Base-by-base conservation (phyloP, 2,888 invertebrate species). In the Acanthopleura granulata region DNA sequence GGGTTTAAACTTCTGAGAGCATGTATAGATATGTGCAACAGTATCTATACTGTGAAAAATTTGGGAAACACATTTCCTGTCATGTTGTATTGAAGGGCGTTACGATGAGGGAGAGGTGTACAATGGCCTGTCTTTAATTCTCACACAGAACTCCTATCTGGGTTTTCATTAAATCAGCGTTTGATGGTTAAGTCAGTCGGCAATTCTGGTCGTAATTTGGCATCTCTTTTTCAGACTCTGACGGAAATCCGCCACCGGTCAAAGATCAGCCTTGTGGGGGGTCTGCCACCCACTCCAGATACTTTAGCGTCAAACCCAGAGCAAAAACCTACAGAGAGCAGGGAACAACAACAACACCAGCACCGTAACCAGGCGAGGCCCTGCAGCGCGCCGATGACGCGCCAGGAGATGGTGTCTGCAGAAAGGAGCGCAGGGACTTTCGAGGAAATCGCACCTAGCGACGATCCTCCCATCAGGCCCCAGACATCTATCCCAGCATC, bases 181-280 rank as follows among this genome's bases (percentile, higher is more conserved):
- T 40, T 3, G 3, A 9, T 40, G 3, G 40, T 40, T 3, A n/a
- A n/a, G 3, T 9, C 40, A 40, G 40, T 40, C 40, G 4, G 9
- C n/a, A 40, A 40, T 40, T 40, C 40, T 40, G 40, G 40, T 40
- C 3, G 3, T 40, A 40, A 40, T 9, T 40, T 40, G 40, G 40
- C 40, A 40, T 40, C 40, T 40, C 40, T 40, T 57, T 57, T 71
- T 14, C 71, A 71, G 71, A 71, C 71, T 14, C n/a, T 71, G 49
- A 71, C 50, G 9, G 71, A 71, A 49, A 71, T 71, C 9, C 18
- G 50, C 16, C 40, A 49, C 25, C 40, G 71, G 18, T 49, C 71
- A 22, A 71, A 71, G 14, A 27, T 71, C 6, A 71, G 71, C 16
- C 40, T 71, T 16, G 71, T 71, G 9, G 71, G 71, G 18, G 71